Evolutionary conservation across 2,797 vertebrate genomes (phyloP).

Genomic region (Molossus alvarezi): DNA sequence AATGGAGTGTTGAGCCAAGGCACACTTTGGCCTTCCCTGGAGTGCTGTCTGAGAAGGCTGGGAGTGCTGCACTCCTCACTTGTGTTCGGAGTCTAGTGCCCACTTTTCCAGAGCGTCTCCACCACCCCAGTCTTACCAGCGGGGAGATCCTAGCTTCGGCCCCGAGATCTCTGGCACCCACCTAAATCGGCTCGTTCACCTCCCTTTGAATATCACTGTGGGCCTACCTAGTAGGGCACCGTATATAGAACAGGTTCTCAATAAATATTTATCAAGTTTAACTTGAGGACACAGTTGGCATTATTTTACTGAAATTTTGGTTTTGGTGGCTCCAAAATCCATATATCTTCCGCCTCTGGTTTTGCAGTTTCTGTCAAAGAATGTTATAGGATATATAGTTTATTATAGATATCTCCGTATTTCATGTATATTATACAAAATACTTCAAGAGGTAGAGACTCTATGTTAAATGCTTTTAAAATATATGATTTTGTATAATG

Average conservation of each 20-base stretch:
- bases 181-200: not conserved
- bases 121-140: not conserved
- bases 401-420: not conserved
- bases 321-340: not conserved
- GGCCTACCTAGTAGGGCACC: not conserved
- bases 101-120: not conserved
- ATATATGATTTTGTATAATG: not conserved
- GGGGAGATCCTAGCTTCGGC: not conserved
- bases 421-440: not conserved
- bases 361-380: slow-evolving; percentile 58
- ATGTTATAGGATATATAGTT: not conserved
- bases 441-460: not conserved
- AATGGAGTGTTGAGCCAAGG: not conserved
- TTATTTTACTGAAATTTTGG: slow-evolving; percentile 33
- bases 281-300: not conserved
- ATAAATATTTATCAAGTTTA: not conserved
- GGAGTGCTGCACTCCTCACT: fast-evolving
- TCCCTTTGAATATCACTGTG: not conserved
- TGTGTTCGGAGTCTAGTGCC: not conserved
- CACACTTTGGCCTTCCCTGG: not conserved
- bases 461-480: not conserved
- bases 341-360: not conserved
- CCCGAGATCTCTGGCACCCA: not conserved
- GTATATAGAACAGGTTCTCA: not conserved
- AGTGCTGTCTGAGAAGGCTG: not conserved